Evolutionary conservation across 2,113 vertebrate genomes (phyloP), one percentile per base, ranked within the genome.

Genomic region (Oreochromis spilurus): DNA sequence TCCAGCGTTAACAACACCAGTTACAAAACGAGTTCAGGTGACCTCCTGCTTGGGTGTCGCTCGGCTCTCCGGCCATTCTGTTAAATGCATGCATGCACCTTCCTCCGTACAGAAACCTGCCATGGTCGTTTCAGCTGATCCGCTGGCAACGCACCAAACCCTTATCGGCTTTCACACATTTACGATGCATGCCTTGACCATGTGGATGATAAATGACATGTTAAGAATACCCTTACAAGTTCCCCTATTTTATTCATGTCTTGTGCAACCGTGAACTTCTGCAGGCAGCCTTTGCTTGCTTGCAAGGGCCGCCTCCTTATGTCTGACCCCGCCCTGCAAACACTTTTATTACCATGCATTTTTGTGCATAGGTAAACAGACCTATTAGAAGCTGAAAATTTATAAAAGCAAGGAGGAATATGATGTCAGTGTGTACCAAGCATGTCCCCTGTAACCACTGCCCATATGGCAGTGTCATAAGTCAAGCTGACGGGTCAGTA

Each of bases 401-500:
- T 31, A 77, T 53, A 16, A 81, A 82, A 77, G 53, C n/a, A 4
- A 26, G 13, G 45, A 62, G 65, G 82, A 75, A 52, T 43, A 80
- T 38, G 55, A 89, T 75, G 84, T 29, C 84, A 83, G 14, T 17
- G 75, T 31, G 43, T 38, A 83, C 78, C 80, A 81, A 72, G 53
- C 54, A 6, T 4, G 65, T 87, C 83, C 75, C 78, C 82, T 62
- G 83, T 43, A 88, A 60, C 84, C 53, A 14, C 21, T n/a, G 87
- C 58, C 87, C 91, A 93, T 92, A 84, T 95, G 95, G 84, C 82
- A 83, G 89, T 55, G 89, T 78, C 89, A 89, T 95, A 95, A 95
- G 88, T 96, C 94, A 95, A 86, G 79, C 83, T 92, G 95, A 92
- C 87, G 58, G 89, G 57, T 90, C 85, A 84, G 93, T 91, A 93